These are phyloP conservation scores for Tychaedon coryphoeus DNA, from an alignment of 2,113 vertebrate species.

Conservation along the genomic window DNA sequence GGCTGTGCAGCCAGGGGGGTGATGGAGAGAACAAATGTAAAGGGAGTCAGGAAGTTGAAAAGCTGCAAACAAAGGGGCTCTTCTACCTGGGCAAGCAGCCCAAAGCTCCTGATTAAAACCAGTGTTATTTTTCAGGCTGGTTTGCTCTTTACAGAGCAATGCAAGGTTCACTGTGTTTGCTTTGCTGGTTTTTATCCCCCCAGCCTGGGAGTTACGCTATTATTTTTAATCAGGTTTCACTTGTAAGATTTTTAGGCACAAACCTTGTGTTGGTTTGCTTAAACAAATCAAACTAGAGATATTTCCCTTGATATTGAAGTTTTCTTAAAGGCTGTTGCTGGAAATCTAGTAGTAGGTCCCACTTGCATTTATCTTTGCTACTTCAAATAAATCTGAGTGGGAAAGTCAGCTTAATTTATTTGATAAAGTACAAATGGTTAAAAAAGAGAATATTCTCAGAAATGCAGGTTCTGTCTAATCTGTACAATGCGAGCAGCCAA, in stretches of 20 bases:
- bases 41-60: neutral
- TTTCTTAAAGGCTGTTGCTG: neutral
- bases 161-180: neutral
- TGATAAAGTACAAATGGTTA: neutral
- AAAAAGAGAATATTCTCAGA: conserved; percentile 28
- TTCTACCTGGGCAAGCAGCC: conserved; percentile 1
- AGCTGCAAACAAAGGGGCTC: conserved; percentile 19
- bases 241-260: neutral
- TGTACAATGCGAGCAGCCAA: conserved; percentile 25
- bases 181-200: neutral
- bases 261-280: neutral
- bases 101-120: neutral
- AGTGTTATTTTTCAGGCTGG: neutral
- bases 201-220: neutral
- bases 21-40: neutral
- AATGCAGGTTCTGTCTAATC: conserved; percentile 43
- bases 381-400: neutral
- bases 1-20: neutral
- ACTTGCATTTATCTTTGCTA: neutral
- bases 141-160: neutral
- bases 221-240: conserved; percentile 4
- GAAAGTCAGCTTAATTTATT: neutral
- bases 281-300: neutral
- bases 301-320: neutral
- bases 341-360: neutral